phyloP scores from a whole-genome alignment of 2,113 vertebrate genomes.

The Ciconia maguari region DNA sequence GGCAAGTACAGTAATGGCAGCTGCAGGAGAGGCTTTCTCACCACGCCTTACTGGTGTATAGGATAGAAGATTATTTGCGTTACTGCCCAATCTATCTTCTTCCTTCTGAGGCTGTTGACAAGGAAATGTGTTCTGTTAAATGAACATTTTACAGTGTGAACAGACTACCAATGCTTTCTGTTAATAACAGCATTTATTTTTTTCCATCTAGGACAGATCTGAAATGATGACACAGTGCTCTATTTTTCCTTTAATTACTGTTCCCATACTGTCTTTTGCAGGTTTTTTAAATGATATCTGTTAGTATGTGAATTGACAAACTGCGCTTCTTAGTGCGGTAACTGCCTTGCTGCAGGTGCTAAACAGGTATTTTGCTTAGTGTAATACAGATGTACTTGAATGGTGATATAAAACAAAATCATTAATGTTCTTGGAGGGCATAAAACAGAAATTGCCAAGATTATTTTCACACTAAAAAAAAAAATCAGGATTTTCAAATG shows the following conservation, averaged over 20 bases:
- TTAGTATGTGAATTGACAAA: not conserved
- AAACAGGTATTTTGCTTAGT: not conserved
- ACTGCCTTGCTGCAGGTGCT: not conserved
- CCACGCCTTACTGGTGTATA: not conserved
- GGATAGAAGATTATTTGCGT: not conserved
- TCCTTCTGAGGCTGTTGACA: not conserved
- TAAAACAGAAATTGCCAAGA: not conserved
- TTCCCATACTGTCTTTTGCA: not conserved
- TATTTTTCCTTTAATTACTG: not conserved
- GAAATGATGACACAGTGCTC: not conserved
- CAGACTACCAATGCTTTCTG: not conserved
- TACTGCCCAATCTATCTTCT: not conserved
- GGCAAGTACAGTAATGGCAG: not conserved
- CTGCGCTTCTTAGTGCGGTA: not conserved
- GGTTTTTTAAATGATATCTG: not conserved
- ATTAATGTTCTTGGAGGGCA: not conserved
- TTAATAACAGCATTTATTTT: not conserved
- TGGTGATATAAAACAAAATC: not conserved
- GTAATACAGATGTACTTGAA: not conserved
- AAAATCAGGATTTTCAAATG: not conserved
- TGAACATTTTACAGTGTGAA: not conserved
- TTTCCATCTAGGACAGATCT: not conserved
- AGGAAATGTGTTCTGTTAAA: not conserved
- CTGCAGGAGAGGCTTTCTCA: not conserved
- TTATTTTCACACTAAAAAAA: not conserved